phyloP scores from a whole-genome alignment of 2,797 vertebrate species.

The Danio albolineatus region DNA sequence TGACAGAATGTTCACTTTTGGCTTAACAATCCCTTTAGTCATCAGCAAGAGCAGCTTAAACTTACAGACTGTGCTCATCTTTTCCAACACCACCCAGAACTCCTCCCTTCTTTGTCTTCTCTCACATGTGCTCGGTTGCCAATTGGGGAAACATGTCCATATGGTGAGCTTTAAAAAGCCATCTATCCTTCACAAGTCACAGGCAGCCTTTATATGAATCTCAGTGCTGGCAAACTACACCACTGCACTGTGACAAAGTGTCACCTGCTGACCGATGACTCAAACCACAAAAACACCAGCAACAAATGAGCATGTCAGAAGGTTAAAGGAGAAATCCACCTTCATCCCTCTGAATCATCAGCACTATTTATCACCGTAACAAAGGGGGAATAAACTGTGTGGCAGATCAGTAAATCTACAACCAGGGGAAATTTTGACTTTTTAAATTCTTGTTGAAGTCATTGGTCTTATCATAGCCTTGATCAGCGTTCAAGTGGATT shows the following conservation, averaged over 20 bases:
- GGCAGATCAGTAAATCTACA: background rate
- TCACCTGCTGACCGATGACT: constrained; percentile 68
- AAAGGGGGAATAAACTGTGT: background rate
- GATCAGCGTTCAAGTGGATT: background rate
- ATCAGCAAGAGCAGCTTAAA: background rate
- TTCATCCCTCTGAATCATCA: background rate
- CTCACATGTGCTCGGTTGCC: constrained; percentile 57
- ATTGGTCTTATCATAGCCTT: background rate
- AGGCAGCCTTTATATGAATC: constrained; percentile 68
- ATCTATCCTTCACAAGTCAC: constrained; percentile 68
- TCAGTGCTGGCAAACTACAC: constrained; percentile 57
- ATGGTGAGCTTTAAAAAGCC: constrained; percentile 69
- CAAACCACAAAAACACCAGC: background rate
- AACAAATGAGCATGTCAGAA: constrained; percentile 19
- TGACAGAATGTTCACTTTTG: background rate
- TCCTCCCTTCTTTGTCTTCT: background rate
- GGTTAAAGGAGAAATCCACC: background rate
- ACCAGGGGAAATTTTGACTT: constrained; percentile 25
- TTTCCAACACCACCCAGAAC: background rate
- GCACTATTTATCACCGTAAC: background rate
- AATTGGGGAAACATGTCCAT: constrained; percentile 65
- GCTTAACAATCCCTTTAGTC: background rate
- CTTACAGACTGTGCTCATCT: background rate
- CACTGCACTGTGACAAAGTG: constrained; percentile 64
- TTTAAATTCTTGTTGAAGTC: too few species aligned